A percentile compares a stretch with the other conserved stretches of the same genome.
Conservation (phyloP, 2,888 invertebrate genomes). For the Oeneis ivallda region DNA sequence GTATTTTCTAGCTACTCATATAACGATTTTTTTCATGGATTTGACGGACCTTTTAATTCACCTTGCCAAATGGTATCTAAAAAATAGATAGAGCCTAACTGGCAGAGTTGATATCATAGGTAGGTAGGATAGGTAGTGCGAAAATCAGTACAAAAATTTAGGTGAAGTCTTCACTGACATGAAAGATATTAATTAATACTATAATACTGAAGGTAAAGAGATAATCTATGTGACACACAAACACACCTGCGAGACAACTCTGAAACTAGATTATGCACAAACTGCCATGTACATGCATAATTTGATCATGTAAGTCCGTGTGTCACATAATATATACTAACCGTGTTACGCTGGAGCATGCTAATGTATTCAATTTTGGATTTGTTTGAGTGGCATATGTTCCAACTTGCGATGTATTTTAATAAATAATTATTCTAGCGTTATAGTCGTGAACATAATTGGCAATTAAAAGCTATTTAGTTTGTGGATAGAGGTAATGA, state of each 20-base stretch:
- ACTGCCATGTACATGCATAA: slow-evolving; percentile 3
- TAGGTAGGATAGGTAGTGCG: too few relatives aligned
- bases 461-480: too few relatives aligned
- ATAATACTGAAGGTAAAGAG: not conserved
- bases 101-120: too few relatives aligned
- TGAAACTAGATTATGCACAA: not conserved
- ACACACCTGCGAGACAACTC: not conserved
- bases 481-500: too few relatives aligned
- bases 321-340: not conserved
- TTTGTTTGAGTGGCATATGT: not conserved
- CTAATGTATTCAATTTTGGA: slow-evolving; percentile 5
- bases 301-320: slow-evolving; percentile 8
- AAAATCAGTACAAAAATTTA: too few relatives aligned
- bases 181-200: not conserved
- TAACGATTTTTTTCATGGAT: too few relatives aligned
- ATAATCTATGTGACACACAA: not conserved
- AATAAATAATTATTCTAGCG: too few relatives aligned
- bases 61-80: too few relatives aligned
- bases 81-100: too few relatives aligned
- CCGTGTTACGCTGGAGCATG: not conserved
- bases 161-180: not conserved
- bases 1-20: too few relatives aligned
- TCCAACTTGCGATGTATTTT: not conserved
- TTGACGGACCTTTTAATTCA: too few relatives aligned
- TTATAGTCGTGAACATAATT: too few relatives aligned